Percentiles rank a stretch among this genome's conserved stretches.
These are phyloP conservation scores for Tachypleus tridentatus DNA, from an alignment of 1,140 invertebrate species.

Conservation along the genomic window DNA sequence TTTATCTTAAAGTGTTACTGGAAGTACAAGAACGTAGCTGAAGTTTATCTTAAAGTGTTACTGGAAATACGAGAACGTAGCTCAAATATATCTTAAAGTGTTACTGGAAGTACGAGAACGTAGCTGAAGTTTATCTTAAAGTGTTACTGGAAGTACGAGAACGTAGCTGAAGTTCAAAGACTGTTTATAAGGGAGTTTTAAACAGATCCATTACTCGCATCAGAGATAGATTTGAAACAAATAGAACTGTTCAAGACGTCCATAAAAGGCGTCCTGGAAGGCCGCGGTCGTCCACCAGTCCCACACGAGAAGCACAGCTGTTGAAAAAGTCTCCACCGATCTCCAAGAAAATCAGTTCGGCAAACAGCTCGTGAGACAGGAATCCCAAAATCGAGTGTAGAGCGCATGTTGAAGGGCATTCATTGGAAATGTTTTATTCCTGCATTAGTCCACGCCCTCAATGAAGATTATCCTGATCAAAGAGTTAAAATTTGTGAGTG, in stretches of 20 bases:
- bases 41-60: no score
- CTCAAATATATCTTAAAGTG: no score
- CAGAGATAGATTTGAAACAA: no score
- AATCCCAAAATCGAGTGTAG: slow-evolving; percentile 10
- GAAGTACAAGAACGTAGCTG: no score
- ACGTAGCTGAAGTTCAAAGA: no score
- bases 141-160: no score
- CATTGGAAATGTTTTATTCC: slow-evolving; percentile 20
- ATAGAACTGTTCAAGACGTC: neutral
- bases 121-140: no score
- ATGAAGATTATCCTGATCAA: slow-evolving; percentile 16
- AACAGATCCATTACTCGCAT: no score
- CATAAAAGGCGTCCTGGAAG: slow-evolving; percentile 12
- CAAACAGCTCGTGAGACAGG: slow-evolving; percentile 6
- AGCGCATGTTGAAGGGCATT: slow-evolving; percentile 13
- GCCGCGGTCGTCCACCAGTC: slow-evolving; percentile 9
- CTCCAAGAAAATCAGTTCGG: slow-evolving; percentile 15
- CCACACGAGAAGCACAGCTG: slow-evolving; percentile 10
- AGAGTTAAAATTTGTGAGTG: slow-evolving; percentile 20
- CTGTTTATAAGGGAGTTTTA: no score
- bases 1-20: no score
- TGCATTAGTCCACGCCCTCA: slow-evolving; percentile 19
- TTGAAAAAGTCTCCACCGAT: slow-evolving; percentile 9
- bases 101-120: no score
- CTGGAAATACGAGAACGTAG: no score